Conservation (phyloP, 2,113 vertebrate species). For the Onychorhynchus coronatus region DNA sequence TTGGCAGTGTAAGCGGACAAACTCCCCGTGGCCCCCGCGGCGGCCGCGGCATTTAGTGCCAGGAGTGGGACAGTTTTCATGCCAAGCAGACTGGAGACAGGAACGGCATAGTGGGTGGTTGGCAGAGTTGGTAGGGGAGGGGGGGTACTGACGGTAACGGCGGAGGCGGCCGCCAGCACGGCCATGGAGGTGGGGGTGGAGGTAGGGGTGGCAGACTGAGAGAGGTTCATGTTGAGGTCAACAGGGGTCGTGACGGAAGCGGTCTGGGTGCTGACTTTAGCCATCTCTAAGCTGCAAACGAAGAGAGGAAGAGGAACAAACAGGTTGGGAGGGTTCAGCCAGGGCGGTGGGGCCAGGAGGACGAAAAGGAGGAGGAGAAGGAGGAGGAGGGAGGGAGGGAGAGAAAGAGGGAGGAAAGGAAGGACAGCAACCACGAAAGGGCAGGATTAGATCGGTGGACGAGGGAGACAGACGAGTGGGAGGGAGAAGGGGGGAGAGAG, state of each 20-base stretch:
- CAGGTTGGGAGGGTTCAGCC: conserved; percentile 72
- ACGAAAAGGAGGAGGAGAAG: conserved; percentile 14
- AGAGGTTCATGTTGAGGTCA: conserved; percentile 92
- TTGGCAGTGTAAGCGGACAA: conserved; percentile 86
- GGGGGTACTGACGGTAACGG: conserved; percentile 86
- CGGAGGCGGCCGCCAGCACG: conserved; percentile 81
- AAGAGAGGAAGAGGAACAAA: conserved; percentile 77
- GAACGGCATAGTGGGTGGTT: conserved; percentile 88
- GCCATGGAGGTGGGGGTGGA: conserved; percentile 87
- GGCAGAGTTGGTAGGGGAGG: conserved; percentile 79
- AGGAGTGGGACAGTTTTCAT: conserved; percentile 90
- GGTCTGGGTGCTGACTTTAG: conserved; percentile 94
- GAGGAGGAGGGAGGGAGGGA: conserved; percentile 3
- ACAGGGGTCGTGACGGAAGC: conserved; percentile 85
- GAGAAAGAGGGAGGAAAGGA: conserved; percentile 13
- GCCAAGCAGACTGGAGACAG: conserved; percentile 92
- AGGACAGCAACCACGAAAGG: conserved; percentile 62
- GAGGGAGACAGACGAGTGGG: conserved; percentile 59
- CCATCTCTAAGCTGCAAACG: conserved; percentile 94
- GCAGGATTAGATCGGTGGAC: conserved; percentile 62
- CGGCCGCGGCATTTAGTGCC: conserved; percentile 85
- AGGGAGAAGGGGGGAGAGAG: conserved; percentile 63
- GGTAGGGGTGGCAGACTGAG: conserved; percentile 83
- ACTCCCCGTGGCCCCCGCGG: conserved; percentile 81
- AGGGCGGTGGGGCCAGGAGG: conserved; percentile 46